Evolutionary conservation across 2,113 vertebrate species (phyloP).

Genomic region (Helogale parvula): DNA sequence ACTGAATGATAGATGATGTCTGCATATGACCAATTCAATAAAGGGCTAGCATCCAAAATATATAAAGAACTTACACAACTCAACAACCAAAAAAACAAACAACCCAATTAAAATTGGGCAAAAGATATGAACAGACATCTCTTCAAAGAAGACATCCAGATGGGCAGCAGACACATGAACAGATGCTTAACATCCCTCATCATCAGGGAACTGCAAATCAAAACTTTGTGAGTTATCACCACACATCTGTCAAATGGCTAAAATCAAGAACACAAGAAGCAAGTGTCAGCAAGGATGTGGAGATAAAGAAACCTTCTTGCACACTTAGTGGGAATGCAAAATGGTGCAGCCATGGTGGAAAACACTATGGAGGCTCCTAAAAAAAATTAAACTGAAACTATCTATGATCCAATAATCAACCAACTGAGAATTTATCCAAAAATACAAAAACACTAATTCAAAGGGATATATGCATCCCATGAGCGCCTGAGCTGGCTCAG

Average conservation of each 20-base stretch:
- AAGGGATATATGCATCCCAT: not conserved
- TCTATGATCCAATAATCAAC: not conserved
- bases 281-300: not conserved
- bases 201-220: not conserved
- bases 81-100: not conserved
- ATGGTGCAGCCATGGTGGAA: not conserved
- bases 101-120: not conserved
- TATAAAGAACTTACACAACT: not conserved
- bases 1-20: not conserved
- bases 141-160: not conserved
- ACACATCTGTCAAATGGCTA: not conserved
- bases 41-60: not conserved
- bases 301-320: not conserved
- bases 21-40: not conserved
- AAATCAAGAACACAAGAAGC: not conserved
- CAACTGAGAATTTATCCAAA: not conserved
- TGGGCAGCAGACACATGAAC: not conserved
- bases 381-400: not conserved
- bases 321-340: not conserved
- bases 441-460: not conserved
- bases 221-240: not conserved
- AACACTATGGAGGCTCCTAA: not conserved
- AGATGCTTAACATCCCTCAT: not conserved
- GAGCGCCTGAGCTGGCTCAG: no score
- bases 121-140: not conserved